Evolutionary conservation across 1,140 invertebrate species (phyloP), one percentile per base, ranked within the genome.

Genomic region (Drosophila ananassae): DNA sequence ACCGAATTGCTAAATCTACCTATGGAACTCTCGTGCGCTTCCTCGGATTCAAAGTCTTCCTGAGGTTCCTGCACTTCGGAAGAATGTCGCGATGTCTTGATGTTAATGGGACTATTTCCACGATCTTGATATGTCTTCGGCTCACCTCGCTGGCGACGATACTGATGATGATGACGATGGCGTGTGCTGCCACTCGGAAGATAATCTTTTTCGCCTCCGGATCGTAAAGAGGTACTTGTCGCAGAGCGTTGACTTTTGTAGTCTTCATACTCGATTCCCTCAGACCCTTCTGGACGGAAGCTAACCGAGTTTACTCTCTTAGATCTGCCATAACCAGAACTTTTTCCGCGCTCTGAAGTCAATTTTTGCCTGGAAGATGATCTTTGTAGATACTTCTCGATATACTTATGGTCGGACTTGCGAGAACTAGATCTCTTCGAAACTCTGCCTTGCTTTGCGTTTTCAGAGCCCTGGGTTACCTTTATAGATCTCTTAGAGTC

Each of bases 81-180:
- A 39, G 24, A 25, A 13, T 7, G 32, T 8, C 37, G 44, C 51
- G 46, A 37, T 6, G 34, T 64, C 32, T 59, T 68, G 4, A 81
- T 48, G 12, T 64, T 59, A 39, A 85, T 85, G 34, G 81, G 81
- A 52, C 82, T 87, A 52, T 73, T 78, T 22, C 54, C 81, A 30
- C 83, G 73, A 75, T 85, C 78, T 51, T 71, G 73, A 75, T 68
- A 85, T 10, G 30, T 72, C 50, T 68, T 85, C 2, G 39, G n/a
- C n/a, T 28, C 60, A 25, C 46, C 41, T 10, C 10, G 25, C n/a
- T 22, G 63, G 24, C 24, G 50, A 48, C 30, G 51, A 56, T 48
- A 47, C 48, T 69, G 63, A 53, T 17, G 47, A 41, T 17, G 32
- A 55, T 37, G 50, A 48, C 13, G 53, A 56, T 48, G 51, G 52